Evolutionary conservation across 2,797 vertebrate genomes (phyloP).

Genomic region (Halcyon chelicuti): DNA sequence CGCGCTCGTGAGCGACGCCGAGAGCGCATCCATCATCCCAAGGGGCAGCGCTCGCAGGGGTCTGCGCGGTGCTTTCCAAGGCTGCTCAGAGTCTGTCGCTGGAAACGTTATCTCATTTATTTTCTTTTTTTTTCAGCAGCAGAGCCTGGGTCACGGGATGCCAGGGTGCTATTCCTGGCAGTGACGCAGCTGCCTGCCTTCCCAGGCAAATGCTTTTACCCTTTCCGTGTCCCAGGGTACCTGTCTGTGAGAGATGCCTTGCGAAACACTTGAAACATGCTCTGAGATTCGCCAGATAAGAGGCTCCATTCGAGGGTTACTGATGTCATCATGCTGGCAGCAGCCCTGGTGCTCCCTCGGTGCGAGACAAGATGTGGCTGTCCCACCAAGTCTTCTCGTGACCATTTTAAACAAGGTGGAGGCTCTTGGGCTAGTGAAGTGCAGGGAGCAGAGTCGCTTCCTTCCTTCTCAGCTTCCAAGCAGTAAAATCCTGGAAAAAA

Average conservation of each 20-base stretch:
- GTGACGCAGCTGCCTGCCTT: background rate
- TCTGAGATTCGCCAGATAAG: slow-evolving; percentile 22
- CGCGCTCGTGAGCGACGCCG: accelerated
- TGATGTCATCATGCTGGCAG: background rate
- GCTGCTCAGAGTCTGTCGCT: accelerated
- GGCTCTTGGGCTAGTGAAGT: background rate
- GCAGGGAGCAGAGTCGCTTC: background rate
- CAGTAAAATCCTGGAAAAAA: background rate
- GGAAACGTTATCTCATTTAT: background rate
- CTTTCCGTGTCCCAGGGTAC: slow-evolving; percentile 13
- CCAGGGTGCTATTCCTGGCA: slow-evolving; percentile 42
- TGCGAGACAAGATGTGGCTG: accelerated
- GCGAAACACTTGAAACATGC: background rate
- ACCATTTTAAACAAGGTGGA: background rate
- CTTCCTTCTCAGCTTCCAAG: background rate
- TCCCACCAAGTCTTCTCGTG: background rate
- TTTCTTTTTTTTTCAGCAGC: background rate
- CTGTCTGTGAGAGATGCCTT: background rate
- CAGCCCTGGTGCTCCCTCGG: background rate
- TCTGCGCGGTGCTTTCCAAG: accelerated
- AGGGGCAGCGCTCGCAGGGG: background rate
- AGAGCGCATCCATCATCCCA: accelerated
- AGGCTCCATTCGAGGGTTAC: background rate
- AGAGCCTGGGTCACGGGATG: background rate
- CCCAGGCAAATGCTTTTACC: background rate